phyloP scores from a whole-genome alignment of 2,797 vertebrate species.

The Manis pentadactyla region DNA sequence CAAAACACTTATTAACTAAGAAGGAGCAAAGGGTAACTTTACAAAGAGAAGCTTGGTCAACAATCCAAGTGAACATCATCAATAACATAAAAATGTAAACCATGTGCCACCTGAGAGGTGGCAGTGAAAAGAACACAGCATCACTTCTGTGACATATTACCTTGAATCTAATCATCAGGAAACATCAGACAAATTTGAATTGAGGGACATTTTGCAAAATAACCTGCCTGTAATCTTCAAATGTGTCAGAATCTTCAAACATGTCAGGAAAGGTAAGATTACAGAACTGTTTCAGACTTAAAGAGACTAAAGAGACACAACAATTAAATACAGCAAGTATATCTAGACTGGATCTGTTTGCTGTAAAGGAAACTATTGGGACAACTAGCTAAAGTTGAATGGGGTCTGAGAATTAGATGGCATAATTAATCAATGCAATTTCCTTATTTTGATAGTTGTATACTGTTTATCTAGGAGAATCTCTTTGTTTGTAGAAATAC shows the following conservation, averaged over 20 bases:
- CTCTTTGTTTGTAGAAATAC: neutral
- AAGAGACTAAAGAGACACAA: neutral
- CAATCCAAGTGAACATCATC: neutral
- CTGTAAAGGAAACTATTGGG: neutral
- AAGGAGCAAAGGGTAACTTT: neutral
- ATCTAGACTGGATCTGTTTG: neutral
- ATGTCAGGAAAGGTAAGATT: neutral
- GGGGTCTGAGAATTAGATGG: neutral
- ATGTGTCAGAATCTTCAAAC: neutral
- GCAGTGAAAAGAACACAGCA: neutral
- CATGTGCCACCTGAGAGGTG: neutral
- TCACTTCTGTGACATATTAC: neutral
- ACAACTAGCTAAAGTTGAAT: neutral
- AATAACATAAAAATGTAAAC: neutral
- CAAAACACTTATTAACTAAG: neutral
- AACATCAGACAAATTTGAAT: neutral
- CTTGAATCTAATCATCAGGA: neutral
- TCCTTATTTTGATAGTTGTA: neutral
- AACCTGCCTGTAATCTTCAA: neutral
- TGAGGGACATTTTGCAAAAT: neutral
- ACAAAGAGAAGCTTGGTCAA: neutral
- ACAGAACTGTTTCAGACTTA: neutral
- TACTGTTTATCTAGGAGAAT: neutral
- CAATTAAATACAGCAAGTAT: fast-evolving
- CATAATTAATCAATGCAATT: neutral